These are phyloP conservation scores for Phyllotreta cruciferae DNA, from an alignment of 2,888 invertebrate species.

Conservation along the genomic window DNA sequence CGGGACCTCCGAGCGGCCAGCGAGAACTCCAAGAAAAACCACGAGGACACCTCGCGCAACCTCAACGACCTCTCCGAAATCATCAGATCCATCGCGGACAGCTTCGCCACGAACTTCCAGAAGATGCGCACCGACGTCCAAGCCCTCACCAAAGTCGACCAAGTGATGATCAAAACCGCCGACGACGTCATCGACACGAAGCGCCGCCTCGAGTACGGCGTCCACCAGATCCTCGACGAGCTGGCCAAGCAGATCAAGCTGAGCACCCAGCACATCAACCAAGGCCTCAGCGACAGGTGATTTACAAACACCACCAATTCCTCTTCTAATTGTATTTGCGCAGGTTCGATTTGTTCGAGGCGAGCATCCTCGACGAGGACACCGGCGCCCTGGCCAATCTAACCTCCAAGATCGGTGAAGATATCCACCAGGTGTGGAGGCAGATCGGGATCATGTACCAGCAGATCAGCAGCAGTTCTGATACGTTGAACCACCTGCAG, in stretches of 20 bases:
- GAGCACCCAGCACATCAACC: slow-evolving; percentile 71
- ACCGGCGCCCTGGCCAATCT: slow-evolving; percentile 75
- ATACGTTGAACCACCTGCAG: slow-evolving; percentile 77
- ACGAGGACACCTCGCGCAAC: slow-evolving; percentile 48
- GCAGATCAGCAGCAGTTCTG: slow-evolving; percentile 79
- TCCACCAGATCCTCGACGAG: slow-evolving; percentile 81
- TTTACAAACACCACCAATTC: not conserved
- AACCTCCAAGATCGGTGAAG: slow-evolving; percentile 77
- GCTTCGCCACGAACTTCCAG: slow-evolving; percentile 64
- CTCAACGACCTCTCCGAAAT: slow-evolving; percentile 60
- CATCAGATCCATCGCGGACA: slow-evolving; percentile 66
- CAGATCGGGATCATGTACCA: slow-evolving; percentile 90
- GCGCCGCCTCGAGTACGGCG: slow-evolving; percentile 83
- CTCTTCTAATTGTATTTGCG: not conserved
- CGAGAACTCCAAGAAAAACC: slow-evolving; percentile 45
- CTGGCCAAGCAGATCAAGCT: slow-evolving; percentile 73
- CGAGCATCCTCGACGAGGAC: slow-evolving; percentile 74
- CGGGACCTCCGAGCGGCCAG: slow-evolving; percentile 31
- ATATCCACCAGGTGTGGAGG: slow-evolving; percentile 87
- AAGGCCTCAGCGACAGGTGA: slow-evolving; percentile 69
- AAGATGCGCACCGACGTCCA: slow-evolving; percentile 61
- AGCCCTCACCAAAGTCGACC: slow-evolving; percentile 75
- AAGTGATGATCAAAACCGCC: slow-evolving; percentile 80
- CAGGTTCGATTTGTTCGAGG: slow-evolving; percentile 75
- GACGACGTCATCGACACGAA: slow-evolving; percentile 86